Evolutionary conservation across 1,140 invertebrate species (phyloP).

Genomic region (Nixonia krombeini): DNA sequence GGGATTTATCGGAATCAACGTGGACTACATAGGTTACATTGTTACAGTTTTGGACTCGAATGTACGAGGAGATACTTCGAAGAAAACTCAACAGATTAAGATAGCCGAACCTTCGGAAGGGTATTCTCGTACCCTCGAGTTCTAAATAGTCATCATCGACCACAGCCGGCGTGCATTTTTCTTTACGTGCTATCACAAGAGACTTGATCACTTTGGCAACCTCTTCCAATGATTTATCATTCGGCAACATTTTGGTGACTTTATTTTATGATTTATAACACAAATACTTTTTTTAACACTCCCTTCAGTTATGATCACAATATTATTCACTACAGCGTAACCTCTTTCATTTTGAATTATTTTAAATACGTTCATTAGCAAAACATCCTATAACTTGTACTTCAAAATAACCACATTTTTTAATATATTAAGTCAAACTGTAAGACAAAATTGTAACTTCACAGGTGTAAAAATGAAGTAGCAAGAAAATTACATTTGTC

Average conservation of each 20-base stretch:
- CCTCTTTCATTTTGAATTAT: no score
- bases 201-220: conserved; percentile 30
- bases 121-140: conserved; percentile 36
- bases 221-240: conserved; percentile 8
- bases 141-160: conserved; percentile 39
- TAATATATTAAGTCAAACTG: no score
- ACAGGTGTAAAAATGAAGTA: no score
- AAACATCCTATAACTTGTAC: no score
- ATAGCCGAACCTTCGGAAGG: conserved; percentile 41
- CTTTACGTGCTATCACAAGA: conserved; percentile 32
- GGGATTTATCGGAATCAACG: conserved; percentile 43
- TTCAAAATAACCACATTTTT: no score
- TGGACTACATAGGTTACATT: conserved; percentile 24
- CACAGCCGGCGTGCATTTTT: neutral
- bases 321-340: no score
- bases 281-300: no score
- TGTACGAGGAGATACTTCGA: conserved; percentile 16
- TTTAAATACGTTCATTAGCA: no score
- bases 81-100: conserved; percentile 31
- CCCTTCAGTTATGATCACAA: no score
- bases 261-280: no score
- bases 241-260: neutral
- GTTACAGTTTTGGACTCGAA: conserved; percentile 12
- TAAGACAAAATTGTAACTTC: no score
- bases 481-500: no score